Conservation (phyloP, 1,140 invertebrate genomes). For the Leucophenga varia region DNA sequence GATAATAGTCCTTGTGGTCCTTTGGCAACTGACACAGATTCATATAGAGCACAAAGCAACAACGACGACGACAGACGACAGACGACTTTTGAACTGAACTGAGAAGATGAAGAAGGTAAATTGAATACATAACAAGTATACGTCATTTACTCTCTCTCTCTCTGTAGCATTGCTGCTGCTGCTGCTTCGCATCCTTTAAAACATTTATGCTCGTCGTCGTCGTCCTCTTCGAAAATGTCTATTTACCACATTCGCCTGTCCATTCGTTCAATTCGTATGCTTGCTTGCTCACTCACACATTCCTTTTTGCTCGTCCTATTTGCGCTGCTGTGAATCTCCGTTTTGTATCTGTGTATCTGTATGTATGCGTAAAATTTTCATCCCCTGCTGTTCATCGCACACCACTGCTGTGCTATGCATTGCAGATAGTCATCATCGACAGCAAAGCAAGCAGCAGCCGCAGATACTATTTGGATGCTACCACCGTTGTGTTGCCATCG, state of each 20-base stretch:
- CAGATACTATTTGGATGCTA: slow-evolving; percentile 4
- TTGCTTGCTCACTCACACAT: no score
- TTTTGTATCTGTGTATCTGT: not conserved
- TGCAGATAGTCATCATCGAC: slow-evolving; percentile 32
- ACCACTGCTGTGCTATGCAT: slow-evolving; percentile 8
- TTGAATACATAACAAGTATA: no score
- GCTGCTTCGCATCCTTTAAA: no score
- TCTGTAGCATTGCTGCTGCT: not conserved
- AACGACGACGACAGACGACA: no score
- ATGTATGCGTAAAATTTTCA: slow-evolving; percentile 24
- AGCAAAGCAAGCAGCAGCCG: slow-evolving; percentile 7
- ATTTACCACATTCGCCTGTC: no score
- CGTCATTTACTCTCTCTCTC: not conserved
- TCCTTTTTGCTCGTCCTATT: not conserved
- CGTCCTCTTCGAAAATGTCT: no score
- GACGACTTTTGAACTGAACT: no score
- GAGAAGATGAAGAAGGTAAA: no score
- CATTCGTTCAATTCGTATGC: no score
- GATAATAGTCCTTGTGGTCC: slow-evolving; percentile 24
- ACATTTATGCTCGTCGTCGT: no score
- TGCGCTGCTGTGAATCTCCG: no score
- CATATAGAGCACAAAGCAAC: not conserved
- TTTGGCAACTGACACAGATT: slow-evolving; percentile 45
- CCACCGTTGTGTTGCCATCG: slow-evolving; percentile 35
- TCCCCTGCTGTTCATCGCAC: slow-evolving; percentile 39